phyloP scores from a whole-genome alignment of 2,888 invertebrate species.

The Ryuthela nishihirai region DNA sequence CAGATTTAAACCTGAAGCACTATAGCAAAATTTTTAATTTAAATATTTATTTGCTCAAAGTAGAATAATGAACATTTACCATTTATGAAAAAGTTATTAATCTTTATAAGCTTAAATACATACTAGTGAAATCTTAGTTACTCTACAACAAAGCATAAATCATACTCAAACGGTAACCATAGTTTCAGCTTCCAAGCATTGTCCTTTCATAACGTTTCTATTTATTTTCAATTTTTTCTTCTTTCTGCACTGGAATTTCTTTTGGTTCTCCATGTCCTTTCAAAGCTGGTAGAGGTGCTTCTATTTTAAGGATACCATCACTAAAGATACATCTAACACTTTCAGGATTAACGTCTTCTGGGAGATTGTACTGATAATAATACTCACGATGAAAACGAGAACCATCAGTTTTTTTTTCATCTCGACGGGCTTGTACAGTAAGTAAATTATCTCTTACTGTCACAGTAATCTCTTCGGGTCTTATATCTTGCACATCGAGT shows the following conservation, averaged over 20 bases:
- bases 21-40: too few species aligned
- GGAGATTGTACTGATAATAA: conserved; percentile 31
- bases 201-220: too few species aligned
- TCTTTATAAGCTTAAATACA: too few species aligned
- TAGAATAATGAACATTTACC: too few species aligned
- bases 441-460: conserved; percentile 31
- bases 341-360: conserved; percentile 36
- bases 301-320: conserved; percentile 29
- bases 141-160: too few species aligned
- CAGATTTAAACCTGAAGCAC: too few species aligned
- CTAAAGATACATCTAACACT: conserved; percentile 25
- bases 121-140: too few species aligned
- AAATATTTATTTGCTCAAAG: too few species aligned
- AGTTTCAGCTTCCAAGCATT: too few species aligned
- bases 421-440: conserved; percentile 30
- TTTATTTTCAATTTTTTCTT: too few species aligned
- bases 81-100: too few species aligned
- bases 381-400: conserved; percentile 18
- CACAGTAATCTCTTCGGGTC: conserved; percentile 37
- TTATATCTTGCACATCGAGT: conserved; percentile 36
- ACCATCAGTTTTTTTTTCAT: conserved; percentile 21
- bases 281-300: conserved; percentile 35
- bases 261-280: conserved; percentile 1
- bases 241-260: conserved; percentile 29
- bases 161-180: too few species aligned